Conservation (phyloP, 2,888 invertebrate species). For the Melipona beecheii region DNA sequence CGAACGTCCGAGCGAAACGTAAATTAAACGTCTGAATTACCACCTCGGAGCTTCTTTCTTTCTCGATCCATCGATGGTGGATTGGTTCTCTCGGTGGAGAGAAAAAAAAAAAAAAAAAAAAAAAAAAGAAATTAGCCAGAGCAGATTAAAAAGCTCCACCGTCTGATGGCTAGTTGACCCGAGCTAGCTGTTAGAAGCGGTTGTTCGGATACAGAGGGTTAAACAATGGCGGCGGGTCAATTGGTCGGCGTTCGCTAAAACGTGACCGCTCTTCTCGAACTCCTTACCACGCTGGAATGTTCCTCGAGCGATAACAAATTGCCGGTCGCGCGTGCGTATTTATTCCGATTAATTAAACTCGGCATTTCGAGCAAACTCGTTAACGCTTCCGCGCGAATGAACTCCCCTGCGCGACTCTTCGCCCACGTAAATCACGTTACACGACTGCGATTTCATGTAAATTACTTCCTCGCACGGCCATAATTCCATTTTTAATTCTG, state of each 20-base stretch:
- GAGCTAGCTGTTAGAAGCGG: constrained; percentile 26
- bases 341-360: constrained; percentile 10
- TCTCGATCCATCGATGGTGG: no score
- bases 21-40: neutral
- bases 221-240: constrained; percentile 41
- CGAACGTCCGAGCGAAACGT: neutral
- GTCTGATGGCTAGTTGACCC: constrained; percentile 17
- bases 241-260: constrained; percentile 34
- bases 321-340: constrained; percentile 5
- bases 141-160: neutral
- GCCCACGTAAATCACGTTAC: neutral
- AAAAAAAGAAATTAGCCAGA: neutral
- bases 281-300: constrained; percentile 16
- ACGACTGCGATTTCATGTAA: neutral
- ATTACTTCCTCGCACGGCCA: neutral
- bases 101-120: neutral
- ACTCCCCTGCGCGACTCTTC: neutral
- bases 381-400: neutral
- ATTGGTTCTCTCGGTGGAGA: no score
- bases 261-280: neutral
- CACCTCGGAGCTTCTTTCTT: neutral
- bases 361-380: neutral
- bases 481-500: neutral
- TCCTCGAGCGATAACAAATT: constrained; percentile 17
- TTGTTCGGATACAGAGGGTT: constrained; percentile 46